A percentile compares a stretch with the other conserved stretches of the same genome.
Conservation (phyloP, 2,113 vertebrate species). For the Gobius niger region DNA sequence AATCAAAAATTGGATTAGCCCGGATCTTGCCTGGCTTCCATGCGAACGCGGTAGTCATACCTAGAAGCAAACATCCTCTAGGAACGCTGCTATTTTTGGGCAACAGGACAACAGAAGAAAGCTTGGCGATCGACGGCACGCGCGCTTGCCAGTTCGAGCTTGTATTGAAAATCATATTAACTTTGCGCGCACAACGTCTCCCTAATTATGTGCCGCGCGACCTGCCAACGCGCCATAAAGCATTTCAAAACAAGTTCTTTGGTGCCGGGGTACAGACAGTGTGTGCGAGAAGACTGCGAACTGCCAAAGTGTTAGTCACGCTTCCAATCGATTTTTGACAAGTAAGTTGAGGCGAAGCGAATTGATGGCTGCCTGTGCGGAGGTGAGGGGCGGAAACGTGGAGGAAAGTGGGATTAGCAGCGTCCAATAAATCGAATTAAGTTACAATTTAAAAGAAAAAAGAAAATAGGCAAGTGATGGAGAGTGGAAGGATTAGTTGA, state of each 20-base stretch:
- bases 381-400: conserved; percentile 3
- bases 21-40: conserved; percentile 61
- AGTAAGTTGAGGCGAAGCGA: conserved; percentile 26
- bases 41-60: conserved; percentile 62
- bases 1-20: conserved; percentile 58
- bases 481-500: too few species aligned
- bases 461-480: background rate
- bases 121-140: conserved; percentile 69
- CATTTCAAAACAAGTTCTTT: conserved; percentile 67
- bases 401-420: background rate
- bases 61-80: conserved; percentile 66
- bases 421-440: background rate
- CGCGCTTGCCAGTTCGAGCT: conserved; percentile 73
- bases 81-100: conserved; percentile 65
- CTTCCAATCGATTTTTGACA: conserved; percentile 46
- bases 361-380: background rate
- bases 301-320: conserved; percentile 50
- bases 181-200: conserved; percentile 67
- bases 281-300: conserved; percentile 49
- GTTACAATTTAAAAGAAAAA: background rate
- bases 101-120: conserved; percentile 53
- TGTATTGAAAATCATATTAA: conserved; percentile 75
- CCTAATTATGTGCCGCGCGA: conserved; percentile 60
- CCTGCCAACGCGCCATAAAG: conserved; percentile 68
- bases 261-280: conserved; percentile 54